Evolutionary conservation across 2,113 vertebrate genomes (phyloP).

Genomic region (Megaleporinus macrocephalus): DNA sequence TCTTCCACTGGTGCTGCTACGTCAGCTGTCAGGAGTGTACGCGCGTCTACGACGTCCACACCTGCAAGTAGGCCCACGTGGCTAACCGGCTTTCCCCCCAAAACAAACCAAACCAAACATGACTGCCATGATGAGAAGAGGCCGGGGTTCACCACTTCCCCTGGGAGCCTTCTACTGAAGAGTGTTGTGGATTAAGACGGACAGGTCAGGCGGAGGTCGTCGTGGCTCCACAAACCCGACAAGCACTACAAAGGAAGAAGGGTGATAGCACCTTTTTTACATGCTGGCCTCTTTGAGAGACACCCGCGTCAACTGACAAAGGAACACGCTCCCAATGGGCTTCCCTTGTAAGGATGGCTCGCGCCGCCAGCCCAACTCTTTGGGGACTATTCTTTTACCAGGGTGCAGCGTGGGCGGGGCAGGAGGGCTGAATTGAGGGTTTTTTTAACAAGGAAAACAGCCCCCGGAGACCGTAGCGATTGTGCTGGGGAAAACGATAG

Average conservation of each 20-base stretch:
- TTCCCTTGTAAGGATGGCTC: constrained; percentile 9
- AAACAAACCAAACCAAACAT: neutral
- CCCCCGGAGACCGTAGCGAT: constrained; percentile 29
- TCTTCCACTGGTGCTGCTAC: constrained; percentile 99
- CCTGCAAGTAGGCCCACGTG: constrained; percentile 84
- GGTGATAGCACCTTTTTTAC: neutral
- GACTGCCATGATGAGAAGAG: neutral
- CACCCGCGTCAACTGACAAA: constrained; percentile 3
- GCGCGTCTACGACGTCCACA: constrained; percentile 93
- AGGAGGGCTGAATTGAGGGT: neutral
- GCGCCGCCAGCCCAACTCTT: constrained; percentile 14
- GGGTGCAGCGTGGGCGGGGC: constrained; percentile 2
- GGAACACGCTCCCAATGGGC: constrained; percentile 1
- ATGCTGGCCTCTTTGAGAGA: constrained; percentile 22
- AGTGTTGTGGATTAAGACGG: neutral
- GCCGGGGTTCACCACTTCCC: neutral
- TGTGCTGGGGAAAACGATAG: constrained; percentile 17
- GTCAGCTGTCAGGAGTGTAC: constrained; percentile 97
- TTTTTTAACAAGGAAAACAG: neutral
- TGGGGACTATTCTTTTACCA: constrained; percentile 17
- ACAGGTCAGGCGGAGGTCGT: neutral
- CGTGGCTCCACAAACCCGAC: neutral
- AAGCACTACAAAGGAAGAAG: constrained; percentile 5
- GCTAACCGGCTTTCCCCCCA: neutral
- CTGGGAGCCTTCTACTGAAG: neutral